Conservation (phyloP, 2,797 vertebrate genomes). For the Neopelma chrysocephalum region DNA sequence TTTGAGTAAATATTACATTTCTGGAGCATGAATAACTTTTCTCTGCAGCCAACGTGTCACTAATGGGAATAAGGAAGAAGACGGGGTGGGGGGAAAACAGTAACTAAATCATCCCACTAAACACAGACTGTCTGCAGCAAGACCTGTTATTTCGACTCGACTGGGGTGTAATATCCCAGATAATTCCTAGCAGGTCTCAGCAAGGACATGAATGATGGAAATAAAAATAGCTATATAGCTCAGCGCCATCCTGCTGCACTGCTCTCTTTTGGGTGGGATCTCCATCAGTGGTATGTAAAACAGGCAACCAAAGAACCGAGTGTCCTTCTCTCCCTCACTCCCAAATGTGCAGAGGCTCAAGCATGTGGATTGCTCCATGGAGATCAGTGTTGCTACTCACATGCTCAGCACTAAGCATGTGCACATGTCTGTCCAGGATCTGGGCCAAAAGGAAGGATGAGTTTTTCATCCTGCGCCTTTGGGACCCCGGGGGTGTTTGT, state of each 20-base stretch:
- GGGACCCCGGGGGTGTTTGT: not conserved
- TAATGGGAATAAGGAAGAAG: constrained; percentile 70
- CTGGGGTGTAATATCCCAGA: constrained; percentile 50
- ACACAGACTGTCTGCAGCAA: constrained; percentile 50
- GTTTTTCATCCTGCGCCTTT: not conserved
- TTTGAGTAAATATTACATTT: constrained; percentile 71
- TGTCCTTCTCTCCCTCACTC: not conserved
- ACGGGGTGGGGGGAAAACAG: constrained; percentile 31
- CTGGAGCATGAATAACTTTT: constrained; percentile 61
- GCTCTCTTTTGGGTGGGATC: not conserved
- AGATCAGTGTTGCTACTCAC: constrained; percentile 13
- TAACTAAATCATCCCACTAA: constrained; percentile 61
- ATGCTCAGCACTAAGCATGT: not conserved
- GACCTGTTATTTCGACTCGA: constrained; percentile 59
- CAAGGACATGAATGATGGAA: constrained; percentile 12
- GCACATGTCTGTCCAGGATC: constrained; percentile 34
- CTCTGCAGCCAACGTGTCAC: constrained; percentile 60
- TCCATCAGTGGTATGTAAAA: constrained; percentile 7
- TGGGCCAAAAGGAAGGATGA: not conserved
- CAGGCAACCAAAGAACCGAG: not conserved
- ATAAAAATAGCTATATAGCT: constrained; percentile 42
- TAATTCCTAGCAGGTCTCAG: constrained; percentile 52
- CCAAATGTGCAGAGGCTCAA: not conserved
- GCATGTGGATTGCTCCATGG: not conserved
- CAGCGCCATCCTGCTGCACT: not conserved